These are phyloP conservation scores for Linnaemya tessellans DNA, from an alignment of 2,888 invertebrate genomes.

Conservation along the genomic window DNA sequence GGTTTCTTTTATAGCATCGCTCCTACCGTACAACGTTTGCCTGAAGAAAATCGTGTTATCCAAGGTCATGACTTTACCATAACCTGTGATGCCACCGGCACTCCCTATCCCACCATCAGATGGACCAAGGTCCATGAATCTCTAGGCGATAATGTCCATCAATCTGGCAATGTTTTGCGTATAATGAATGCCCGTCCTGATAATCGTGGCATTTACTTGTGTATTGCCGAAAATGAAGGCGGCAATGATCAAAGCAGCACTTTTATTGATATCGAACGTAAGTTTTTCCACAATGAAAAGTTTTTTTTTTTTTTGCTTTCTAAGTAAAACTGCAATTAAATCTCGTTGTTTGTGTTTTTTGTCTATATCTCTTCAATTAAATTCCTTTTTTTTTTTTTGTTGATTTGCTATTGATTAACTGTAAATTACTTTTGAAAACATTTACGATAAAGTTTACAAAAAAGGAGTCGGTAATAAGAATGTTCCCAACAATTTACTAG, in stretches of 20 bases:
- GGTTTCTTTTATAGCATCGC: slow-evolving; percentile 65
- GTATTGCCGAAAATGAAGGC: slow-evolving; percentile 87
- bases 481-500: slow-evolving; percentile 82
- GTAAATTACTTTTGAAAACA: background rate
- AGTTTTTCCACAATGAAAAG: slow-evolving; percentile 80
- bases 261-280: slow-evolving; percentile 93
- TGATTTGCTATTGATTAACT: slow-evolving; percentile 7
- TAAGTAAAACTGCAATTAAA: background rate
- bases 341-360: background rate
- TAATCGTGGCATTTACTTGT: slow-evolving; percentile 94
- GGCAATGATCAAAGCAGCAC: slow-evolving; percentile 87
- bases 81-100: slow-evolving; percentile 90
- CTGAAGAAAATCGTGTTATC: slow-evolving; percentile 82
- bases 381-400: background rate
- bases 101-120: slow-evolving; percentile 89
- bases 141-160: slow-evolving; percentile 86
- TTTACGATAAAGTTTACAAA: slow-evolving; percentile 79
- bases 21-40: slow-evolving; percentile 78
- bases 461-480: slow-evolving; percentile 83
- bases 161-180: slow-evolving; percentile 87
- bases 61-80: slow-evolving; percentile 86
- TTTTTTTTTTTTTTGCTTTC: background rate
- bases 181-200: slow-evolving; percentile 88
- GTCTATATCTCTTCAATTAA: slow-evolving; percentile 29
- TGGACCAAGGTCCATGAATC: slow-evolving; percentile 89